Conservation (phyloP, 2,888 invertebrate species). For the Cephus pygmeus region DNA sequence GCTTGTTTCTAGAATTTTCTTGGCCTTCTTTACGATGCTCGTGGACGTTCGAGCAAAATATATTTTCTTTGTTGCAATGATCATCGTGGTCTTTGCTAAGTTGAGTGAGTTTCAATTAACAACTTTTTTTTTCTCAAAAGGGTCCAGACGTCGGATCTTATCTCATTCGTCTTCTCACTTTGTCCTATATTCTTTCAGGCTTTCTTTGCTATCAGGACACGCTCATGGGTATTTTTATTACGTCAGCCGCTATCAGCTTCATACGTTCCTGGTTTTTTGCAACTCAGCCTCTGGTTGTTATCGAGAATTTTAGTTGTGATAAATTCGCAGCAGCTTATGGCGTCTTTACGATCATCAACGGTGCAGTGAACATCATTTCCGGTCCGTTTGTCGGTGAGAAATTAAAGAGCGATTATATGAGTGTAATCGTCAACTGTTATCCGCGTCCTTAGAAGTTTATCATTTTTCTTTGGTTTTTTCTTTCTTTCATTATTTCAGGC, state of each 20-base stretch:
- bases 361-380: slow-evolving; percentile 74
- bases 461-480: slow-evolving; percentile 35
- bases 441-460: background rate
- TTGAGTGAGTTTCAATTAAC: slow-evolving; percentile 69
- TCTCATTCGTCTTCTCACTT: background rate
- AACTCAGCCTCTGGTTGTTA: slow-evolving; percentile 76
- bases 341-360: slow-evolving; percentile 78
- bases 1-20: slow-evolving; percentile 72
- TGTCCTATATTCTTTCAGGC: slow-evolving; percentile 64
- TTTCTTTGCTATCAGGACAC: slow-evolving; percentile 70
- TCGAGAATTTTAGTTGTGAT: slow-evolving; percentile 75
- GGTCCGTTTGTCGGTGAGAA: slow-evolving; percentile 76
- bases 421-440: background rate
- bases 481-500: slow-evolving; percentile 66
- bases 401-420: background rate
- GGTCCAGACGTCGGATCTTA: background rate
- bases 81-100: slow-evolving; percentile 75
- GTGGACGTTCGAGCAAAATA: slow-evolving; percentile 73
- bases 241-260: slow-evolving; percentile 74
- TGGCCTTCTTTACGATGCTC: slow-evolving; percentile 74
- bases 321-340: slow-evolving; percentile 80
- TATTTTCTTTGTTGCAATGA: slow-evolving; percentile 74
- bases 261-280: slow-evolving; percentile 79
- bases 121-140: slow-evolving; percentile 1
- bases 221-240: slow-evolving; percentile 70